Evolutionary conservation across 2,113 vertebrate species (phyloP).

Genomic region (Chaenocephalus aceratus): DNA sequence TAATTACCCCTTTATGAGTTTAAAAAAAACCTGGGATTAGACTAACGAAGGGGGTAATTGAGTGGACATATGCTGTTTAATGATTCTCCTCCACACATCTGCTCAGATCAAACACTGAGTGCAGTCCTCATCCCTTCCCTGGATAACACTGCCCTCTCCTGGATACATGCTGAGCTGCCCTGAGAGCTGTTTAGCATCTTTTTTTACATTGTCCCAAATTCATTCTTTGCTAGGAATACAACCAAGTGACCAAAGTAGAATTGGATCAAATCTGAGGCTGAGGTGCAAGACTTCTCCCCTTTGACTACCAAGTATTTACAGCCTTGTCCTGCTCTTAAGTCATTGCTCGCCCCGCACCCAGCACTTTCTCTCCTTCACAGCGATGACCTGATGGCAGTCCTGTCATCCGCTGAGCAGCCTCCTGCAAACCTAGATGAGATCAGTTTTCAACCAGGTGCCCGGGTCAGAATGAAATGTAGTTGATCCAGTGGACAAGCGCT

Average conservation of each 20-base stretch:
- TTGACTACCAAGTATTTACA: neutral
- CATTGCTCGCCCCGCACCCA: constrained; percentile 17
- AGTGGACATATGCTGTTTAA: constrained; percentile 61
- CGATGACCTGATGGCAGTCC: constrained; percentile 60
- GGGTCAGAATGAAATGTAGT: constrained; percentile 68
- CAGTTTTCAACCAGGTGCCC: constrained; percentile 59
- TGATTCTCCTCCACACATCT: constrained; percentile 51
- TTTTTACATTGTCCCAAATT: neutral
- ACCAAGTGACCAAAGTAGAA: neutral
- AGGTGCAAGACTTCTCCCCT: neutral
- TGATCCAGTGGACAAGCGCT: constrained; percentile 63
- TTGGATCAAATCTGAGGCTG: neutral
- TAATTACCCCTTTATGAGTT: constrained; percentile 41
- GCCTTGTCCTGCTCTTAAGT: constrained; percentile 1
- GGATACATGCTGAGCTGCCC: constrained; percentile 37
- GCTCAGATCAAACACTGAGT: constrained; percentile 31
- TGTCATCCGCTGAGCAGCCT: constrained; percentile 65
- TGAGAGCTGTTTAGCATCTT: neutral
- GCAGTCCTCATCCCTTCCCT: neutral
- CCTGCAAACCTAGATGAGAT: constrained; percentile 71
- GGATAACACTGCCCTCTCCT: constrained; percentile 72
- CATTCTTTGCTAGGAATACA: neutral
- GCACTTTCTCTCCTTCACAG: constrained; percentile 26
- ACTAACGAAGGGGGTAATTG: constrained; percentile 34
- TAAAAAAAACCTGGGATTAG: constrained; percentile 21